Evolutionary conservation across 2,888 invertebrate genomes (phyloP), one percentile per base, ranked within the genome.

Genomic region (Polylopha cassiicola): DNA sequence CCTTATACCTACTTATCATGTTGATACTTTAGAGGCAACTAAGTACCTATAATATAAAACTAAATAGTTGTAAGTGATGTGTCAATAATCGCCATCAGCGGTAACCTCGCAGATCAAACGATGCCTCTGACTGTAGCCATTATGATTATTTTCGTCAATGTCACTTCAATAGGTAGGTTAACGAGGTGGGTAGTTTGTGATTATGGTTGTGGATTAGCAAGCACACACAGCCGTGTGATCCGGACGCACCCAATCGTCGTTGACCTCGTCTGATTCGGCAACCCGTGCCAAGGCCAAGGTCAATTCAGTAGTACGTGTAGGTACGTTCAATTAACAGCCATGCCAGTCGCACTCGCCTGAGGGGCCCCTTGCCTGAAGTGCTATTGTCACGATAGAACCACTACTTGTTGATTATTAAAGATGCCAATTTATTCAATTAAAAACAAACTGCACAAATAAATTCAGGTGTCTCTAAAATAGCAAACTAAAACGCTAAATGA

Each of bases 251-350:
- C 76, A 80, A 78, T 82, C 75, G 72, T 54, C 54, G 59, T 44
- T 64, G 78, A 77, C 80, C 81, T 81, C 79, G 74, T 55, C 55
- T 60, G 72, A 75, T 81, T 82, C 78, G 80, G 80, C 82, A 78
- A 73, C 77, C 70, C 68, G 71, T 69, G 73, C 73, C 80, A 84
- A 84, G 84, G 84, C 78, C 82, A 84, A 82, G 84, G 84, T 65
- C 78, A 64, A 61, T 62, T 65, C 53, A 66, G 58, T 65, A 71
- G 66, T 15, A 17, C 6, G 17, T 17, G 17, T 17, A 3, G 17
- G 62, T 73, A 69, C 62, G 68, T 64, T 70, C 76, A 80, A 79
- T 80, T 79, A 80, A 66, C 69, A 64, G 65, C 63, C 58, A 58
- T 55, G 50, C 54, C n/a, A n/a, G 58, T 54, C 49, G 56, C 41